Conservation (phyloP, 2,888 invertebrate species). For the Pandemis corylana region DNA sequence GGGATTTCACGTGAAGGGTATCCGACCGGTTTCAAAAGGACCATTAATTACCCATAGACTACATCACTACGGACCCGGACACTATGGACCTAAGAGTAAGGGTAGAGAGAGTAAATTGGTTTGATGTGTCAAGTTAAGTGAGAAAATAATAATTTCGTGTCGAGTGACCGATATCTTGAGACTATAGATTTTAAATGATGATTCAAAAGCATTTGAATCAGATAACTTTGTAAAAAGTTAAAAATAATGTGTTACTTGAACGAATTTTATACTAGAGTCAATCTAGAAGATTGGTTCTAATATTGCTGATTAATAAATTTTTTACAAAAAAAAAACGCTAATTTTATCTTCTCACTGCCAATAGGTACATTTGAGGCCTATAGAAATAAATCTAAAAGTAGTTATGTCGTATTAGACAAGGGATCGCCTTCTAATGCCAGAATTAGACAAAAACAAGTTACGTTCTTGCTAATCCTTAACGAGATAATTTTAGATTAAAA, state of each 20-base stretch:
- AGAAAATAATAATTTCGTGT: neutral
- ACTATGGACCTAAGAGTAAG: constrained; percentile 3
- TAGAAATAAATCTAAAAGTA: too few species aligned
- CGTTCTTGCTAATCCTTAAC: constrained; percentile 6
- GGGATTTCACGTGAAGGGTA: constrained; percentile 54
- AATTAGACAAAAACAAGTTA: neutral
- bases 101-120: constrained; percentile 1
- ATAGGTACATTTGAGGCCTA: too few species aligned
- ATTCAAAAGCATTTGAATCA: neutral
- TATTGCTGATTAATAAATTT: too few species aligned
- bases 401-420: too few species aligned
- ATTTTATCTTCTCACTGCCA: too few species aligned
- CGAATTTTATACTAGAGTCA: too few species aligned
- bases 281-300: too few species aligned
- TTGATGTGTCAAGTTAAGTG: neutral
- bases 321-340: too few species aligned
- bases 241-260: too few species aligned
- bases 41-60: constrained; percentile 32
- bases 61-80: neutral
- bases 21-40: constrained; percentile 55
- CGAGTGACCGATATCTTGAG: neutral
- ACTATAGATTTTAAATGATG: neutral
- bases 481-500: constrained; percentile 18
- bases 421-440: neutral
- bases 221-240: neutral